Percentiles rank a stretch among this genome's conserved stretches.
Evolutionary conservation across 2,888 invertebrate genomes (phyloP).

Genomic region (Tetranychus piercei): DNA sequence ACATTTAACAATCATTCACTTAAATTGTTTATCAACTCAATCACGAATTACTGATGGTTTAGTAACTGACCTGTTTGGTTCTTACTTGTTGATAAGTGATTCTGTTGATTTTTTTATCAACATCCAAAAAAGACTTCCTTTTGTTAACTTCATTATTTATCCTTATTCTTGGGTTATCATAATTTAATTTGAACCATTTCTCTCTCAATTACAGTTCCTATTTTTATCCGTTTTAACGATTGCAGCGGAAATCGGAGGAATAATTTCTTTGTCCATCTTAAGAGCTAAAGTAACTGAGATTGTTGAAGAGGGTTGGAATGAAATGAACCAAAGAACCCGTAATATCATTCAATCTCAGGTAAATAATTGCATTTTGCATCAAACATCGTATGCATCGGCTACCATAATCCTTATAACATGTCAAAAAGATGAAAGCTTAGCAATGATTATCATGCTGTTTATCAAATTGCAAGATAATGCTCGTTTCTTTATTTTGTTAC

Average conservation of each 20-base stretch:
- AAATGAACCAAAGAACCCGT: constrained; percentile 32
- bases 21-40: too few species aligned
- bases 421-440: too few species aligned
- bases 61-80: too few species aligned
- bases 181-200: not conserved
- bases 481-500: not conserved
- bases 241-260: constrained; percentile 32
- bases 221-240: constrained; percentile 31
- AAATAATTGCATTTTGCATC: constrained; percentile 9
- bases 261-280: constrained; percentile 30
- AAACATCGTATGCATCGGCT: too few species aligned
- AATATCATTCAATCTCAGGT: constrained; percentile 32
- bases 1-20: too few species aligned
- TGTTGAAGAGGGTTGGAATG: constrained; percentile 32
- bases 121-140: not conserved
- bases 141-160: not conserved
- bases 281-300: constrained; percentile 29
- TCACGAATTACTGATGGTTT: too few species aligned
- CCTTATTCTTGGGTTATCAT: too few species aligned
- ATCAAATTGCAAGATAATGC: not conserved
- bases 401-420: too few species aligned
- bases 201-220: constrained; percentile 29
- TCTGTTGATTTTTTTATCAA: too few species aligned
- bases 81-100: too few species aligned
- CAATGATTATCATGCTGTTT: too few species aligned